Evolutionary conservation across 2,797 vertebrate genomes (phyloP).

Genomic region (Lophotriccus pileatus): DNA sequence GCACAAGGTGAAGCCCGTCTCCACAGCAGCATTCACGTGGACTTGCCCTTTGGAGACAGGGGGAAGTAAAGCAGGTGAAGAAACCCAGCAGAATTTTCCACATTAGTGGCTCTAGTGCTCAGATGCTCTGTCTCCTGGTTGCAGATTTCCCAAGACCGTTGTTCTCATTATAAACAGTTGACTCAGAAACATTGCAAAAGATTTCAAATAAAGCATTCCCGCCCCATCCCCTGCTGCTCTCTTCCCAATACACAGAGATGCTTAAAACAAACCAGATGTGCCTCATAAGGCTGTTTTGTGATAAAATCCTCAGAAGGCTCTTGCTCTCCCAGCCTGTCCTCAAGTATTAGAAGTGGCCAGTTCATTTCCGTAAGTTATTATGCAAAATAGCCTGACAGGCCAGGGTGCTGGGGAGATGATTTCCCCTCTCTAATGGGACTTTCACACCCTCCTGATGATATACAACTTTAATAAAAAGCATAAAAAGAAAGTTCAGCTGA

Average conservation of each 20-base stretch:
- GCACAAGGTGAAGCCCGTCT: not conserved
- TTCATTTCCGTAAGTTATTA: conserved; percentile 52
- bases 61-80: not conserved
- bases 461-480: conserved; percentile 67
- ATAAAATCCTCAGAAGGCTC: conserved; percentile 34
- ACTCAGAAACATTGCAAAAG: conserved; percentile 32
- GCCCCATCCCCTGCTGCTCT: conserved; percentile 31
- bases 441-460: conserved; percentile 65
- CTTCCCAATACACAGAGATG: conserved; percentile 27
- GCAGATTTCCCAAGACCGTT: conserved; percentile 52
- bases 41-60: not conserved
- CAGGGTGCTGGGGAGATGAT: not conserved
- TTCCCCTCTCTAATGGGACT: conserved; percentile 15
- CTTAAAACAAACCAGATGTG: conserved; percentile 73
- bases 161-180: conserved; percentile 53
- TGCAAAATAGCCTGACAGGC: conserved; percentile 24
- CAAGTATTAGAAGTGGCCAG: not conserved
- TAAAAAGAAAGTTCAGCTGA: conserved; percentile 40
- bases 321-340: conserved; percentile 24
- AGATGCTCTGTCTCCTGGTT: conserved; percentile 38
- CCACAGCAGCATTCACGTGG: not conserved
- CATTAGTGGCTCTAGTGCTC: conserved; percentile 24
- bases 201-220: conserved; percentile 50
- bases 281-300: not conserved
- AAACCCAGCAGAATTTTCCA: conserved; percentile 24